A percentile compares a stretch with the other conserved stretches of the same genome.
These are phyloP conservation scores for Luffia ferchaultella DNA, from an alignment of 2,888 invertebrate genomes.

Conservation along the genomic window DNA sequence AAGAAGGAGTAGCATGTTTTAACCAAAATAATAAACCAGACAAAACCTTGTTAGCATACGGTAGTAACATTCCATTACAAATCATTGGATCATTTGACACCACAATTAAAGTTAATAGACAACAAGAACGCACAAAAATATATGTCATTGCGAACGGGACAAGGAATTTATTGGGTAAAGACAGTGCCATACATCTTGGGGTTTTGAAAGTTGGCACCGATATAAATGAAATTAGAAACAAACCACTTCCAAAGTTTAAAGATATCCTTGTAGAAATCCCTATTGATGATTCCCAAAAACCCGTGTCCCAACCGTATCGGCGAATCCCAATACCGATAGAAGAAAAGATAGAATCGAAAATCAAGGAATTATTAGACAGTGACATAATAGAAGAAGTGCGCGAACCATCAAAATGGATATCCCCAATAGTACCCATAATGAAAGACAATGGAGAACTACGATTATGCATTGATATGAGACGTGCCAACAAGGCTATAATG, in stretches of 20 bases:
- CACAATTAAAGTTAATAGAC: background rate
- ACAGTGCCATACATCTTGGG: background rate
- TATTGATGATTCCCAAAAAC: background rate
- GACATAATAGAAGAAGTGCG: slow-evolving; percentile 21
- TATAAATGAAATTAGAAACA: background rate
- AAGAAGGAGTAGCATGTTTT: background rate
- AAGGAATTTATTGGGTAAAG: background rate
- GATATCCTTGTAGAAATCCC: background rate
- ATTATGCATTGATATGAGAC: slow-evolving; percentile 7
- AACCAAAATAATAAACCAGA: background rate
- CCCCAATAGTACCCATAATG: slow-evolving; percentile 20
- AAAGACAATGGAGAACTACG: slow-evolving; percentile 18
- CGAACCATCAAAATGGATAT: slow-evolving; percentile 19
- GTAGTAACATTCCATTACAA: background rate
- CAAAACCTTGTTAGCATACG: background rate
- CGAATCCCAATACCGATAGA: background rate
- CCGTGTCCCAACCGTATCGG: background rate
- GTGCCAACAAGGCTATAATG: slow-evolving; percentile 19
- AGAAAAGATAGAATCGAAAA: background rate
- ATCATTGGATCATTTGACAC: background rate
- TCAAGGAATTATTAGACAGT: slow-evolving; percentile 15
- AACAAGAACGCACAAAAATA: background rate
- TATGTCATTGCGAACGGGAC: background rate
- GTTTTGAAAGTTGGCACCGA: background rate
- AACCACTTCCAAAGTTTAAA: background rate